Percentiles rank a stretch among this genome's conserved stretches.
These are phyloP conservation scores for Parazoanthus swiftii DNA, from an alignment of 92 coral and sea anemone species.

Conservation along the genomic window DNA sequence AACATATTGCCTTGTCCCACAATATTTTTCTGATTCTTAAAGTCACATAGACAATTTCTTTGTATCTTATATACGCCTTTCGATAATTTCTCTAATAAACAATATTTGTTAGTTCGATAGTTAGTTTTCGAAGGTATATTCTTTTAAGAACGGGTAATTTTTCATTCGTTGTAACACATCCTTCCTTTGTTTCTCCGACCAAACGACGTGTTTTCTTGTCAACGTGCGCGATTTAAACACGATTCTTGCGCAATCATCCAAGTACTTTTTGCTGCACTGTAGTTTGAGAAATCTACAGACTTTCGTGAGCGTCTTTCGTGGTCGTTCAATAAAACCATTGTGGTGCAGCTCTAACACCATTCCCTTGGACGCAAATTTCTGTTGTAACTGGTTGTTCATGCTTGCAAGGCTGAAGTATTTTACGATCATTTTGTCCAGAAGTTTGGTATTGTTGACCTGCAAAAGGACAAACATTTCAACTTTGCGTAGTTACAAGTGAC, in stretches of 20 bases:
- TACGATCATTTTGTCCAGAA: constrained; percentile 37
- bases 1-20: no score
- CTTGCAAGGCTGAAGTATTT: constrained; percentile 33
- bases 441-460: constrained; percentile 34
- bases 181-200: constrained; percentile 34
- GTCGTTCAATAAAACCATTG: constrained; percentile 33
- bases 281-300: constrained; percentile 37
- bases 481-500: no score
- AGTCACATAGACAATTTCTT: neutral
- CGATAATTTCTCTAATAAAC: neutral
- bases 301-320: constrained; percentile 35
- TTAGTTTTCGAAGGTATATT: constrained; percentile 33
- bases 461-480: neutral
- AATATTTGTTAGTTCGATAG: neutral
- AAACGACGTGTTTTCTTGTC: constrained; percentile 44
- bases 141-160: constrained; percentile 24
- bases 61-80: neutral
- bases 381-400: constrained; percentile 35
- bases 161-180: constrained; percentile 18
- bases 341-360: constrained; percentile 33
- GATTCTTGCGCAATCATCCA: constrained; percentile 44
- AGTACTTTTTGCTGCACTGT: constrained; percentile 36
- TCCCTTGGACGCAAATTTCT: constrained; percentile 5
- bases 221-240: constrained; percentile 25
- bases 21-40: neutral